Percentiles rank a stretch among this genome's conserved stretches.
These are phyloP conservation scores for Carabus problematicus DNA, from an alignment of 2,888 invertebrate genomes.

Conservation along the genomic window DNA sequence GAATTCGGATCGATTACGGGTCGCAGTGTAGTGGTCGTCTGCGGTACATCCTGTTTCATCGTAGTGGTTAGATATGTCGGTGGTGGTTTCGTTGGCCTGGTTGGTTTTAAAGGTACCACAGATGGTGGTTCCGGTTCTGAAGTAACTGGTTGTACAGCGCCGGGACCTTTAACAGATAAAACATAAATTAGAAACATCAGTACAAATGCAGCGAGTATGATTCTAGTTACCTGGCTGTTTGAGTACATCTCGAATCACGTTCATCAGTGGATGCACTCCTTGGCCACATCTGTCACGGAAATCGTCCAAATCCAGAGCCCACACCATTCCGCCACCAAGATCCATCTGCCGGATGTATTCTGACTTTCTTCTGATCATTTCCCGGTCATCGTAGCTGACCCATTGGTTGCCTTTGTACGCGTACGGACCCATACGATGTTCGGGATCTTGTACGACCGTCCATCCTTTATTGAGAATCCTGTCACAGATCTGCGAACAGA, in stretches of 20 bases:
- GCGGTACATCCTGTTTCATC: conserved; percentile 43
- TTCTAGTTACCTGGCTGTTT: conserved; percentile 59
- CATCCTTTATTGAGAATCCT: conserved; percentile 78
- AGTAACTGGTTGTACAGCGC: conserved; percentile 18
- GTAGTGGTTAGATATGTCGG: conserved; percentile 42
- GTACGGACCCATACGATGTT: conserved; percentile 84
- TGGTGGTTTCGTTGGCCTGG: conserved; percentile 38
- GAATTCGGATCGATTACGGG: conserved; percentile 51
- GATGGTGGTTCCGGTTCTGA: conserved; percentile 40
- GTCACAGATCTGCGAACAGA: conserved; percentile 75
- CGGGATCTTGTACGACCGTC: conserved; percentile 80
- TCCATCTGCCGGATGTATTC: conserved; percentile 77
- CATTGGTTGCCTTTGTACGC: conserved; percentile 88
- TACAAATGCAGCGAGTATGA: not conserved
- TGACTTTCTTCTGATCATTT: conserved; percentile 80
- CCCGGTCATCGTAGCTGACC: conserved; percentile 88
- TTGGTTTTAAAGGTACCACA: conserved; percentile 37
- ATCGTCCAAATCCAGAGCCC: conserved; percentile 90
- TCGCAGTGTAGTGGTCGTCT: conserved; percentile 44
- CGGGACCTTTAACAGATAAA: not conserved
- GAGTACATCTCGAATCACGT: conserved; percentile 76
- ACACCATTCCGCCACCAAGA: conserved; percentile 88
- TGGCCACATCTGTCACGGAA: conserved; percentile 81
- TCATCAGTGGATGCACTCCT: conserved; percentile 81
- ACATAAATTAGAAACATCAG: not conserved